Conservation (phyloP, 2,113 vertebrate species). For the Corythaeola cristata region DNA sequence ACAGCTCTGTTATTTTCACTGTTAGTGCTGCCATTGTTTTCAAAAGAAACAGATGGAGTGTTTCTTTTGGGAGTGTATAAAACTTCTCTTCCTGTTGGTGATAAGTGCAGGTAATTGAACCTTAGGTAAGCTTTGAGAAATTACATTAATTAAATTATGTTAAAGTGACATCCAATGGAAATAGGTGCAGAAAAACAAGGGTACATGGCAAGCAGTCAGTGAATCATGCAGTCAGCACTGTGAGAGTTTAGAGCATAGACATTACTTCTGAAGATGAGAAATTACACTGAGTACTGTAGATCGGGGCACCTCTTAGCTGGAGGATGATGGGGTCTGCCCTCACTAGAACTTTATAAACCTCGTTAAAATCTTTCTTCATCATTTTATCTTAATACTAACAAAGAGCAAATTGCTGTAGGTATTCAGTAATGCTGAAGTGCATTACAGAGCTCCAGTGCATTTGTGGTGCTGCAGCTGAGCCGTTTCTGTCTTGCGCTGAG, state of each 20-base stretch:
- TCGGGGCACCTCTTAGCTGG: not conserved
- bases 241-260: not conserved
- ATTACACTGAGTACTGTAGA: not conserved
- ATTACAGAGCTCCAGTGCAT: not conserved
- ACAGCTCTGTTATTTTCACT: not conserved
- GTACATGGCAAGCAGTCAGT: not conserved
- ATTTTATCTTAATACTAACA: not conserved
- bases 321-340: not conserved
- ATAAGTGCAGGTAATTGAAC: not conserved
- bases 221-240: not conserved
- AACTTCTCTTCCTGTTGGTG: not conserved
- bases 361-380: not conserved
- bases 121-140: not conserved
- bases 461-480: not conserved
- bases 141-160: not conserved
- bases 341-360: not conserved
- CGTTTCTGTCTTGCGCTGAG: rapidly evolving
- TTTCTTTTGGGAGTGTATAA: not conserved
- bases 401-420: not conserved
- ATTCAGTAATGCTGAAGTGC: not conserved
- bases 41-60: not conserved
- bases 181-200: not conserved
- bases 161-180: not conserved
- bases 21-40: not conserved
- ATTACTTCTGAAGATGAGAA: not conserved